Base-by-base conservation (phyloP, 1,140 invertebrate species). In the Polypedilum pembai region DNA sequence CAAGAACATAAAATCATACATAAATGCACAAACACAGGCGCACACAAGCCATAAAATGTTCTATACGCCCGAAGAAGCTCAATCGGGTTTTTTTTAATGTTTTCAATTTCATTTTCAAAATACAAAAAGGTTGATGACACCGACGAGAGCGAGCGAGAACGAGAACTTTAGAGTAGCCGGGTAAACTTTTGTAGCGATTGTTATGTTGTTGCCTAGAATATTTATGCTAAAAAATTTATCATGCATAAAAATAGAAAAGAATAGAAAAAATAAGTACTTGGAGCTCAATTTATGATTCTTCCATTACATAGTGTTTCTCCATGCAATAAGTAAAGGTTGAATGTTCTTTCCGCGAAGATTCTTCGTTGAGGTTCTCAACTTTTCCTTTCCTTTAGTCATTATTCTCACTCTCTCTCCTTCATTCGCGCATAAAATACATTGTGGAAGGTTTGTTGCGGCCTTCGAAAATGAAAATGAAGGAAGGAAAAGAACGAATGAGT, bases 51-150 rank as follows among this genome's bases (percentile, higher is more conserved):
- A 56, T 56, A n/a, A 69, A 7, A 69, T 18, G 65, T 69, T 69
- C 65, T 69, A 69, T 21, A 69, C 45, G 45, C 45, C 45, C 7
- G 65, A 18, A 18, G 65, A 69, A 69, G 65, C 65, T 69, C 65
- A 56, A 56, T 69, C 65, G 65, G 65, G 65, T 69, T 69, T 56
- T 56, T 45, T 56, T 56, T 56, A 56, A 69, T 69, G 65, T 69
- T 69, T 69, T 69, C 65, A 21, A 12, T 20, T 69, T 20, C 18
- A 21, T 69, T 69, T 69, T 69, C 65, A 69, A 69, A 69, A 69
- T 21, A 21, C 17, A 69, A 69, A 33, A 56, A 69, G 65, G 65
- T 69, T 69, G 65, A 69, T 69, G 65, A 69, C 65, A 69, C 65
- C 17, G 18, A 17, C 1, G 17, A 7, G 17, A 20, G 65, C 17